phyloP scores from a whole-genome alignment of 2,888 invertebrate species.

The Aporophyla nigra region DNA sequence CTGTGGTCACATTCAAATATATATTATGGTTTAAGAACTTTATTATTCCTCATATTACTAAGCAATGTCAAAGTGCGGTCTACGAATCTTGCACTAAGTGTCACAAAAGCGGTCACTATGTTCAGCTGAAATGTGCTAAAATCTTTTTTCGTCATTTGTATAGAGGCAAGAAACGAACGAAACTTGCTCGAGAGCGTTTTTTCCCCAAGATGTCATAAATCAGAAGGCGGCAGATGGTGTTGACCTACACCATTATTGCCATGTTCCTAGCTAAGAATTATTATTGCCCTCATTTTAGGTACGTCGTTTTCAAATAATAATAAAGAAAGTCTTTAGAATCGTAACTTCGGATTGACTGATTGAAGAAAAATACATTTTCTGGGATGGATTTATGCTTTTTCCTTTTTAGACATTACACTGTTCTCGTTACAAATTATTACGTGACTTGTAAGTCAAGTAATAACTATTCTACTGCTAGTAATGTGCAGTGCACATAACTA shows the following conservation, averaged over 20 bases:
- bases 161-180: constrained; percentile 79
- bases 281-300: constrained; percentile 79
- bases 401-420: neutral
- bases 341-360: constrained; percentile 24
- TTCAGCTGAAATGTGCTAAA: constrained; percentile 78
- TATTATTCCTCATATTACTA: too few species aligned
- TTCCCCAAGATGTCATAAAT: constrained; percentile 86
- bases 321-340: constrained; percentile 68
- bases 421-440: neutral
- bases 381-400: neutral
- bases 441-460: neutral
- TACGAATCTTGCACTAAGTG: constrained; percentile 31
- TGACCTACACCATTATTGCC: constrained; percentile 88
- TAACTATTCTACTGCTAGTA: too few species aligned
- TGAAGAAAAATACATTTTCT: neutral
- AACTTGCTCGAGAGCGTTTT: constrained; percentile 79
- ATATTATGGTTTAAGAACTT: too few species aligned
- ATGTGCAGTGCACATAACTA: too few species aligned
- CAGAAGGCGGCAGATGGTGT: constrained; percentile 87
- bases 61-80: neutral
- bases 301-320: constrained; percentile 74
- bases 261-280: constrained; percentile 86
- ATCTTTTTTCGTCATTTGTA: constrained; percentile 82
- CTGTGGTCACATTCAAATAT: neutral
- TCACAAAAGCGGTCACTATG: constrained; percentile 57